Conservation (phyloP, 37 sponge, comb jelly and placozoan species). For the Hexactinellida sp. region DNA sequence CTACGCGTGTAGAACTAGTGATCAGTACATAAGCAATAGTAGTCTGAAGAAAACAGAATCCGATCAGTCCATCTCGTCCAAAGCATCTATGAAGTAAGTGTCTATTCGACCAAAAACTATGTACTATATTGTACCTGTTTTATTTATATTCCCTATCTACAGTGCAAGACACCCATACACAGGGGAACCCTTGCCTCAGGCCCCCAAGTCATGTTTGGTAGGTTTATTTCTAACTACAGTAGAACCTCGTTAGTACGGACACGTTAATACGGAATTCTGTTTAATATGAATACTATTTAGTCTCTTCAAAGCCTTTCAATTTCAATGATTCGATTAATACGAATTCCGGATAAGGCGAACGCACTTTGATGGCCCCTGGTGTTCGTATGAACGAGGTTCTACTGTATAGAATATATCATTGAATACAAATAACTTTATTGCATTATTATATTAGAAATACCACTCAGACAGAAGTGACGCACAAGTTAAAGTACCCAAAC, state of each 20-base stretch:
- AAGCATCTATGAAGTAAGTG: not conserved
- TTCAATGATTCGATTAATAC: too few relatives aligned
- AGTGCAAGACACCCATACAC: conserved; percentile 1
- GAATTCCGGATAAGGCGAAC: too few relatives aligned
- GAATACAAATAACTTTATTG: not conserved
- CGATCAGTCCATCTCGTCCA: not conserved
- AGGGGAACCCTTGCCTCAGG: not conserved
- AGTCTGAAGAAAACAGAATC: not conserved
- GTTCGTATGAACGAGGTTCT: too few relatives aligned
- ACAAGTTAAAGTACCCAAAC: not conserved
- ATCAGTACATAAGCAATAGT: not conserved
- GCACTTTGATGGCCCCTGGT: too few relatives aligned
- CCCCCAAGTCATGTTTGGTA: not conserved
- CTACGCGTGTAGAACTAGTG: not conserved
- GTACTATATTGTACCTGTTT: too few relatives aligned
- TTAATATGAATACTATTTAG: too few relatives aligned
- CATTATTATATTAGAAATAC: not conserved
- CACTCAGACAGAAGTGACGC: not conserved
- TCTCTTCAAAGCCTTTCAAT: too few relatives aligned
- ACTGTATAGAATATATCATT: not conserved
- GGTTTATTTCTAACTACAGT: not conserved
- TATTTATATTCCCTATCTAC: too few relatives aligned
- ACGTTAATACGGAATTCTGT: too few relatives aligned
- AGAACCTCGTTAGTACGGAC: too few relatives aligned
- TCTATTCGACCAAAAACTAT: too few relatives aligned